These are phyloP conservation scores for Isoperla grammatica DNA, from an alignment of 2,888 invertebrate species.

Conservation along the genomic window DNA sequence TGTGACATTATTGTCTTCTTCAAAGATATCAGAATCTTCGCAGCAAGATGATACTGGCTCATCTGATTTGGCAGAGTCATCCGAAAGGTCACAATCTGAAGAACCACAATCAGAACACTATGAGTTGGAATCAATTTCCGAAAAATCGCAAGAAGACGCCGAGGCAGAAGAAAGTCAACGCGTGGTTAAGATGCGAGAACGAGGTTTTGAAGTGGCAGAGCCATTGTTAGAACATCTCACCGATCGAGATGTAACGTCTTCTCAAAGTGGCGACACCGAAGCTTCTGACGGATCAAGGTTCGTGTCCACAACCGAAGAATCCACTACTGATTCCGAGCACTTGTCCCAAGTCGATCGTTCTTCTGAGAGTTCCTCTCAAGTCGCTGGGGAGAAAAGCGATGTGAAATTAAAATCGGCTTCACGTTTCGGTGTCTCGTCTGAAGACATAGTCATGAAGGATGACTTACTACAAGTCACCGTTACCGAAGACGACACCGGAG, in stretches of 20 bases:
- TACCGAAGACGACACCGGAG: constrained; percentile 30
- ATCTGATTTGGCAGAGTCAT: not conserved
- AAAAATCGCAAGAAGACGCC: no score
- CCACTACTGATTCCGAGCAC: not conserved
- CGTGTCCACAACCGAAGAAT: not conserved
- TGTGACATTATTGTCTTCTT: no score
- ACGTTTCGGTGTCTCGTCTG: constrained; percentile 34
- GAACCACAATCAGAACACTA: constrained; percentile 1
- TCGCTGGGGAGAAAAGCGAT: not conserved
- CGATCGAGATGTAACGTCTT: constrained; percentile 8
- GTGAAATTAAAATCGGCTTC: constrained; percentile 6
- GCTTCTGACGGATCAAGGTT: not conserved
- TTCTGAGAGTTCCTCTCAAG: not conserved
- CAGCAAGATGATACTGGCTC: not conserved
- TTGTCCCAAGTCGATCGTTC: constrained; percentile 7
- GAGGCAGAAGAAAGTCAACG: no score
- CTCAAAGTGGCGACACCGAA: constrained; percentile 10
- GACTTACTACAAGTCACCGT: constrained; percentile 45
- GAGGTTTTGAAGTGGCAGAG: no score
- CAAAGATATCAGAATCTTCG: not conserved
- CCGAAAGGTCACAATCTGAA: constrained; percentile 3
- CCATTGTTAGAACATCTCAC: no score
- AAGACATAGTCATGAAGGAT: constrained; percentile 45
- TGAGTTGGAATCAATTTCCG: not conserved
- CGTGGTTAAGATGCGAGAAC: no score